Base-by-base conservation (phyloP, 2,888 invertebrate genomes). In the Cheilosia scutellata region DNA sequence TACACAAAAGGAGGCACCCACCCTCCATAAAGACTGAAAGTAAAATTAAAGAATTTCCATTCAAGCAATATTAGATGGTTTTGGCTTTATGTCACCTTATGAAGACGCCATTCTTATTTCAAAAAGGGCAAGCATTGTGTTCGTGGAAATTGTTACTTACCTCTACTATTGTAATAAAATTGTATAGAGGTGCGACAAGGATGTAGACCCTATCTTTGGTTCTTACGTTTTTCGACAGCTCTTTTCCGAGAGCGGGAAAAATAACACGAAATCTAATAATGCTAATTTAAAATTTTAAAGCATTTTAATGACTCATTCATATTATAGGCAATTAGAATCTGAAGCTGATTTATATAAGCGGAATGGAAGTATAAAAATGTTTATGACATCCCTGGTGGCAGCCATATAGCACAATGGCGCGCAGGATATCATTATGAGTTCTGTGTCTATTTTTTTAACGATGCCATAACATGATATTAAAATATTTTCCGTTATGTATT, bases 311-410 rank as follows among this genome's bases (percentile, higher is more conserved):
- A 60, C 44, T 74, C 72, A 60, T 74, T 80, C 66, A 74, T 65
- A 72, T 74, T 66, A 80, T 66, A 66, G 74, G 72, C 65, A 80
- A 80, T 80, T 80, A 80, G 79, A 68, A 80, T 72, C 42, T 66
- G 79, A 66, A 65, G 79, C 53, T 79, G 65, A 79, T 79, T 79
- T 72, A 65, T 79, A 51, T 58, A 51, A 65, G 75, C 62, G 53
- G 25, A 71, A 55, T 44, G 51, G 40, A 80, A 74, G 74, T 66
- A 37, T 60, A 31, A 13, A 11, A 27, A 27, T 47, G 58, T 79
- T 79, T 79, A 79, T 72, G 60, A 57, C 40, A 78, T 42, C 63
- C 44, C 40, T 49, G 31, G 31, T 53, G 58, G 60, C 66, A 68
- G 40, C 5, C 68, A 20, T 53, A 37, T 11, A 51, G 49, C 63